phyloP scores from a whole-genome alignment of 2,888 invertebrate species.

The Pachymerium ferrugineum region DNA sequence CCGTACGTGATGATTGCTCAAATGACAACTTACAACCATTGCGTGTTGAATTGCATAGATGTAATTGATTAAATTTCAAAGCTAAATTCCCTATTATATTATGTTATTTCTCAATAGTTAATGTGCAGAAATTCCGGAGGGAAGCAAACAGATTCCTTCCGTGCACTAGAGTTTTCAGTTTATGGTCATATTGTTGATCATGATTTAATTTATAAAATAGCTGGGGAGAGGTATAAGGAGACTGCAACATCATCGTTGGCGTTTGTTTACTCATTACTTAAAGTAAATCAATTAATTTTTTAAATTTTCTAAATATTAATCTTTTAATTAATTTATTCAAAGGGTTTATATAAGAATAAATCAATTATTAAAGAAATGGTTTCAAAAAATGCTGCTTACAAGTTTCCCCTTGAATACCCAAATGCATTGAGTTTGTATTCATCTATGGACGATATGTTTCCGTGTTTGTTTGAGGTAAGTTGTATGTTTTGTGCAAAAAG shows the following conservation, averaged over 20 bases:
- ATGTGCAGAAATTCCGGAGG: not conserved
- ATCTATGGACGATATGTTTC: not conserved
- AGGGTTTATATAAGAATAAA: not conserved
- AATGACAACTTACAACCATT: slow-evolving; percentile 44
- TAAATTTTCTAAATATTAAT: not conserved
- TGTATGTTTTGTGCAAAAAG: not conserved
- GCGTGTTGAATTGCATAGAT: slow-evolving; percentile 47
- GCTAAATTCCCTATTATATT: not conserved
- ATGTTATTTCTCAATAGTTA: not conserved
- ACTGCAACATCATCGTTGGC: not conserved
- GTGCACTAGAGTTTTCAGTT: not conserved
- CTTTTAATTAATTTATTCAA: not conserved
- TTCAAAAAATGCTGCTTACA: not conserved
- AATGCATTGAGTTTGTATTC: not conserved
- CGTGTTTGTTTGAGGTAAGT: not conserved
- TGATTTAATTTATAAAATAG: not conserved
- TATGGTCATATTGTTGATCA: slow-evolving; percentile 27
- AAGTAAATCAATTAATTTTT: not conserved
- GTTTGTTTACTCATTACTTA: not conserved
- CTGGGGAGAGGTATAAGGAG: not conserved
- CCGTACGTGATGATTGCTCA: slow-evolving; percentile 38
- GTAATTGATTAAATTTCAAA: slow-evolving; percentile 38
- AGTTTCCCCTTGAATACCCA: not conserved
- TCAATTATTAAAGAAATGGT: not conserved
- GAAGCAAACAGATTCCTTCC: not conserved